Base-by-base conservation (phyloP, 2,888 invertebrate species). In the Eupithecia tripunctaria region DNA sequence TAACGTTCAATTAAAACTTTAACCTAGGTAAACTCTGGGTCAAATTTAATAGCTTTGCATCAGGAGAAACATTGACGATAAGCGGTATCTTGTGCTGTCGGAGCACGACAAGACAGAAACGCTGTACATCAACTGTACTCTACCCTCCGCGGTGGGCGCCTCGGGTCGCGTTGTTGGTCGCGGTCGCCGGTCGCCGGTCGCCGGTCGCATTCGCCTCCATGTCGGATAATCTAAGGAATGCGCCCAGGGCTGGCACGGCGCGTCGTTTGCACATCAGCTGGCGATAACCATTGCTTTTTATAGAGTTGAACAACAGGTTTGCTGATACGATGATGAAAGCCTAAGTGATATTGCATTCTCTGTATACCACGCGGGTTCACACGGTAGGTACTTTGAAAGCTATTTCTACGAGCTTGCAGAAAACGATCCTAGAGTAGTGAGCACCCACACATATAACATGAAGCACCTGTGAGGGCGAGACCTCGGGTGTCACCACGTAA, bases 281-380 rank as follows among this genome's bases (percentile, higher is more conserved):
- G 65, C 51, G 60, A 66, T 68, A 62, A 62, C 68, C 51, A 68
- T 68, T 62, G 36, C n/a, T 71, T 74, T 74, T 74, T 68, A 74
- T 68, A 51, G 62, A n/a, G 65, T 62, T 56, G 41, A 25, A 60
- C n/a, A 66, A 74, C 71, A 41, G 60, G 73, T 68, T 47, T 51
- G 21, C 38, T 36, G 70, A 15, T 67, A 63, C 51, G 47, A 43
- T 74, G 65, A 71, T 74, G 64, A 60, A 51, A 71, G 60, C n/a
- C 29, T 10, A 32, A 70, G 41, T 67, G 27, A 25, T 41, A 59
- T 73, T 67, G 64, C 73, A 64, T 63, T 51, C 21, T n/a, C 18
- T 21, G 21, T 2, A n/a, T 63, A 36, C n/a, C n/a, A 10, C 62
- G 36, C 8, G 8, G 60, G n/a, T 15, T 29, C 29, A 38, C 21